Percentiles rank a stretch among this genome's conserved stretches.
Evolutionary conservation across 1,140 invertebrate genomes (phyloP).

Genomic region (Achatina immaculata): DNA sequence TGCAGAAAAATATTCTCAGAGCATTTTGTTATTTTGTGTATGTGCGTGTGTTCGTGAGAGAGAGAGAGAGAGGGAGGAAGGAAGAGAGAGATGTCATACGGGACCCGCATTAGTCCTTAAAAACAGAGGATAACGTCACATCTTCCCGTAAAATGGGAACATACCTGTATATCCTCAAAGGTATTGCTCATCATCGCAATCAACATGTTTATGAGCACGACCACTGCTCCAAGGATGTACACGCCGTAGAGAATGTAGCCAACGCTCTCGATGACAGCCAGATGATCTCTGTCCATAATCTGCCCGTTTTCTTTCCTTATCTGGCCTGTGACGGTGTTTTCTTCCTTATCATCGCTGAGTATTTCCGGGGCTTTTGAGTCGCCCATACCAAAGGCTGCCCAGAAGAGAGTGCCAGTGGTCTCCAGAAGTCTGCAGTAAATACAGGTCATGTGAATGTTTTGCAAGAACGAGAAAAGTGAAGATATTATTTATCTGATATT

Average conservation of each 20-base stretch:
- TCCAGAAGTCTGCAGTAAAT: conserved; percentile 22
- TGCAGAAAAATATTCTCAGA: no score
- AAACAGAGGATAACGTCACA: no score
- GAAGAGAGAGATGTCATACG: no score
- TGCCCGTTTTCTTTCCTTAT: not conserved
- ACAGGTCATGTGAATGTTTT: no score
- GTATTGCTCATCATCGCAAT: conserved; percentile 99
- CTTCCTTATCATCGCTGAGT: not conserved
- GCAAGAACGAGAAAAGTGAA: not conserved
- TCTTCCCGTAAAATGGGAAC: no score
- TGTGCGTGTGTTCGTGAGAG: no score
- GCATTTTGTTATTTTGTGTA: no score
- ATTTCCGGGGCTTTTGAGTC: conserved; percentile 51
- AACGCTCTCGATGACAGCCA: conserved; percentile 34
- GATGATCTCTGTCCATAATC: not conserved
- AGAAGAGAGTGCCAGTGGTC: conserved; percentile 73
- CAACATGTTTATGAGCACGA: conserved; percentile 97
- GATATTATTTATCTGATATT: not conserved
- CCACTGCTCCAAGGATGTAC: conserved; percentile 96
- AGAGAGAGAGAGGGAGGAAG: no score
- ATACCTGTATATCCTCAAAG: conserved; percentile 92
- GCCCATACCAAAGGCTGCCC: conserved; percentile 59
- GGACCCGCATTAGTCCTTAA: no score
- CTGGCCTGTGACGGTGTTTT: conserved; percentile 33
- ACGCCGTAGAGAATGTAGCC: conserved; percentile 84